Conservation (phyloP, 2,113 vertebrate species). For the Brevimyrus niger region DNA sequence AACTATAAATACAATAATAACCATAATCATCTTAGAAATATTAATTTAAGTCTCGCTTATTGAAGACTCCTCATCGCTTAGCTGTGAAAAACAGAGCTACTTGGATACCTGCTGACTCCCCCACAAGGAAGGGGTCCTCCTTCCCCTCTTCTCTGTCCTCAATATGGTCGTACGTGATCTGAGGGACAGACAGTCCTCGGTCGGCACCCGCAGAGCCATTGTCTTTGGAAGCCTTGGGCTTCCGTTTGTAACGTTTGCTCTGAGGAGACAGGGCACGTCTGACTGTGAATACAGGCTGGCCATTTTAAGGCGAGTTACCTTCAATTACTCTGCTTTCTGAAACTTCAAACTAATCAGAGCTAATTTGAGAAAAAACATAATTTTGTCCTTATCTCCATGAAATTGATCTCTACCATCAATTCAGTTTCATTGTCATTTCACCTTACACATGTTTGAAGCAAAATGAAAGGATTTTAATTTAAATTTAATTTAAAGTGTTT, state of each 20-base stretch:
- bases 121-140: slow-evolving; percentile 54
- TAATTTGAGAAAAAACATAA: neutral
- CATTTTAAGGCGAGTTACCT: neutral
- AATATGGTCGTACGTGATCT: slow-evolving; percentile 70
- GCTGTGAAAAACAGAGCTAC: neutral
- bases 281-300: neutral
- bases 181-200: slow-evolving; percentile 62
- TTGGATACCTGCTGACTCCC: slow-evolving; percentile 54
- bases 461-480: neutral
- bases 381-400: neutral
- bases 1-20: neutral
- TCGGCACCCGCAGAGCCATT: slow-evolving; percentile 53
- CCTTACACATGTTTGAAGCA: neutral
- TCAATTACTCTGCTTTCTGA: neutral
- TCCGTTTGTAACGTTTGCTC: slow-evolving; percentile 67
- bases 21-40: neutral
- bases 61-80: neutral
- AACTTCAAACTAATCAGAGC: neutral
- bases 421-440: neutral
- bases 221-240: slow-evolving; percentile 59
- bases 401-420: neutral
- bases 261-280: slow-evolving; percentile 34
- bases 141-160: slow-evolving; percentile 61
- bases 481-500: neutral
- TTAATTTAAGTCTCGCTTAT: neutral